Evolutionary conservation across 1,140 invertebrate species (phyloP), one percentile per base, ranked within the genome.

Genomic region (Telenomus remus): DNA sequence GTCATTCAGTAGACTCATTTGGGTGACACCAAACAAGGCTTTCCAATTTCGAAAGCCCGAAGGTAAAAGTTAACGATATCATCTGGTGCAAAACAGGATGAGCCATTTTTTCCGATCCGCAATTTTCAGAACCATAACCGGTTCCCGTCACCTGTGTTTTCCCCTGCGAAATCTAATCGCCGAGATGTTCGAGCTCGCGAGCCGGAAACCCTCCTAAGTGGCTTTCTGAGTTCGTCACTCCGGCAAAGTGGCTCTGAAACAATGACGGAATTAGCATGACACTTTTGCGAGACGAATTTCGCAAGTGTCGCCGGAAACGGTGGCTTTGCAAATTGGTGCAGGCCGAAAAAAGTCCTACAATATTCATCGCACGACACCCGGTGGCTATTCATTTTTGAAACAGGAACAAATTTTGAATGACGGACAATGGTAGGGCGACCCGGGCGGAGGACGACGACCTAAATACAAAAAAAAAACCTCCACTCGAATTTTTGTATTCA

Each of bases 261-360:
- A 83, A 83, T 83, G 76, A 5, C 56, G 19, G 27, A 44, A 44
- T 44, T 44, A 44, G 37, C 43, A 84, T 84, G 82, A 82, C 39
- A 77, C 76, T 64, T 72, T 61, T 53, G 66, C 54, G 75, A 76
- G 9, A 61, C 70, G 56, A 77, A 73, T 78, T 66, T 71, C 72
- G 78, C 73, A 66, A 78, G 78, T 75, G 68, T 72, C 74, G 16
- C 69, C 73, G 78, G 73, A 76, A 69, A 69, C 72, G 56, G 39
- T 34, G 59, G 70, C 59, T 68, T 79, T 76, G 72, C 75, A 81
- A 81, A 83, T 81, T 80, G 61, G 78, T 79, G 78, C 81, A 79
- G 6, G 49, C 44, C 74, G 65, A 75, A 76, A 70, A 72, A 63
- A 33, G 12, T 13, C 53, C 47, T 39, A n/a, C 71, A 51, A 79